These are phyloP conservation scores for Drosophila mercatorum DNA, from an alignment of 2,888 invertebrate genomes.

Conservation along the genomic window DNA sequence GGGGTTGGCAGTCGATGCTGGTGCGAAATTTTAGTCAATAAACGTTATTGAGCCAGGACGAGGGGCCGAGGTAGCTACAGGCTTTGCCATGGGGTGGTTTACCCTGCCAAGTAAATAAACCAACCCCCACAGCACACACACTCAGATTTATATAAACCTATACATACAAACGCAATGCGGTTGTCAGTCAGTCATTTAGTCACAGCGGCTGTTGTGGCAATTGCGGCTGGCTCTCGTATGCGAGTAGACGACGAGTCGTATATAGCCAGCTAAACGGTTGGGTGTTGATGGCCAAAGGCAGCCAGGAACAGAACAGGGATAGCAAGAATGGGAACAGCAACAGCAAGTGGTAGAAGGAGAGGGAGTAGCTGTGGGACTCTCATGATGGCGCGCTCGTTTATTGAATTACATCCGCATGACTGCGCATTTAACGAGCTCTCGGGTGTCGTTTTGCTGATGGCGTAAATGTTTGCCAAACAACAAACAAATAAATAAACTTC, in stretches of 20 bases:
- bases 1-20: slow-evolving; percentile 62
- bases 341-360: not conserved
- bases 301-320: slow-evolving; percentile 12
- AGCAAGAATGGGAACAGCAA: not conserved
- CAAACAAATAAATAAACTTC: slow-evolving; percentile 82
- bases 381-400: slow-evolving; percentile 82
- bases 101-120: slow-evolving; percentile 69
- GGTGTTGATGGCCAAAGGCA: slow-evolving; percentile 64
- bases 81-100: slow-evolving; percentile 61
- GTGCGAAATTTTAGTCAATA: slow-evolving; percentile 79
- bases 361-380: slow-evolving; percentile 8
- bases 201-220: slow-evolving; percentile 75
- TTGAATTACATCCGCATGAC: slow-evolving; percentile 83
- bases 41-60: slow-evolving; percentile 68
- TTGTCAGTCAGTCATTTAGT: slow-evolving; percentile 79
- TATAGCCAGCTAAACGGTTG: slow-evolving; percentile 67
- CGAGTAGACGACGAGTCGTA: slow-evolving; percentile 20
- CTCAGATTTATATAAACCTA: slow-evolving; percentile 22
- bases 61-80: slow-evolving; percentile 26
- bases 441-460: slow-evolving; percentile 82
- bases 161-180: slow-evolving; percentile 61
- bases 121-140: slow-evolving; percentile 58
- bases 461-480: slow-evolving; percentile 83
- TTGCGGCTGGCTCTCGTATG: slow-evolving; percentile 58
- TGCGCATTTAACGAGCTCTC: slow-evolving; percentile 81